Conservation (phyloP, 2,888 invertebrate genomes). For the Hydropsyche betteni region DNA sequence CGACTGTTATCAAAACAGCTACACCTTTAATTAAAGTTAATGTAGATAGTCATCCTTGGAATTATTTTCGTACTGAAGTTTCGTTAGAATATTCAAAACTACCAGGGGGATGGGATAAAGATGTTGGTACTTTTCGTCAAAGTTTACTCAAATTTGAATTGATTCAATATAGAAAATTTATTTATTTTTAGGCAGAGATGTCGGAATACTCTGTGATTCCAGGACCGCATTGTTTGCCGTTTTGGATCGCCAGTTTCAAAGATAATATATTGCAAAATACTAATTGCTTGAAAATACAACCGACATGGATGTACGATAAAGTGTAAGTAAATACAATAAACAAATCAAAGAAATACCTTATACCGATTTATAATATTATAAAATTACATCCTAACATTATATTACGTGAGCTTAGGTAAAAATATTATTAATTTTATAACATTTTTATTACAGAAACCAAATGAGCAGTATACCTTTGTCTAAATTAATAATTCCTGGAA, state of each 20-base stretch:
- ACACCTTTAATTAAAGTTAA: conserved; percentile 37
- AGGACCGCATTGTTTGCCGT: conserved; percentile 68
- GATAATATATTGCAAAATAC: conserved; percentile 68
- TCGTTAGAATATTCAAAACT: conserved; percentile 56
- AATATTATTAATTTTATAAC: background rate
- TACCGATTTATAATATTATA: no score
- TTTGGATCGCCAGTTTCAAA: conserved; percentile 75
- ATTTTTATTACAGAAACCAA: conserved; percentile 56
- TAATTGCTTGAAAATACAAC: conserved; percentile 81
- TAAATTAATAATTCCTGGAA: conserved; percentile 64
- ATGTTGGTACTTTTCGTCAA: conserved; percentile 25
- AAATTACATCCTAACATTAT: no score
- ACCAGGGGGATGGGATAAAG: conserved; percentile 56
- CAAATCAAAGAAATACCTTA: background rate
- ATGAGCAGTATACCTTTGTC: conserved; percentile 62
- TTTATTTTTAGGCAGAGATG: conserved; percentile 17
- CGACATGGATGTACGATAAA: conserved; percentile 83
- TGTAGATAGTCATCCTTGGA: conserved; percentile 54
- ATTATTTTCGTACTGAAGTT: conserved; percentile 58
- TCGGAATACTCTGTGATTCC: conserved; percentile 33
- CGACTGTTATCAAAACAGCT: conserved; percentile 30
- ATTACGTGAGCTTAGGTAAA: no score
- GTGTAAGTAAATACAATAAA: conserved; percentile 34
- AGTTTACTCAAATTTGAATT: background rate
- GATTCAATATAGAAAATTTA: background rate